Evolutionary conservation across 2,113 vertebrate genomes (phyloP).

Genomic region (Trogon surrucura): DNA sequence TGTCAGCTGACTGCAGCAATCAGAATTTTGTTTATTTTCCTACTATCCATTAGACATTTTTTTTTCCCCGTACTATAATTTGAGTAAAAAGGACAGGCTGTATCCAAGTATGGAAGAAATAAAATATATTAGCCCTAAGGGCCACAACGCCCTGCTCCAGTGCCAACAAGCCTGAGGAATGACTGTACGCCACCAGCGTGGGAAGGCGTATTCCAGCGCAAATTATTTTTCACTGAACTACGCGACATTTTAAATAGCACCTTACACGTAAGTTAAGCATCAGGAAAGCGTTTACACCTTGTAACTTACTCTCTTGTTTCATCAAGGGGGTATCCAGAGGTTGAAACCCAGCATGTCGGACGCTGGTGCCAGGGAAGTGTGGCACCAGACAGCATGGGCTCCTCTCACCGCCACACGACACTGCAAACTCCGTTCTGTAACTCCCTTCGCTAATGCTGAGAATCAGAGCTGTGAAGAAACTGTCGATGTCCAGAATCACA

Average conservation of each 20-base stretch:
- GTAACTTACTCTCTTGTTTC: not conserved
- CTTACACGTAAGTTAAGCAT: not conserved
- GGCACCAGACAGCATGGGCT: fast-evolving
- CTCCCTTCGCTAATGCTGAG: not conserved
- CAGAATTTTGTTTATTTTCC: conserved; percentile 4
- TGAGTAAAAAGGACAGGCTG: not conserved
- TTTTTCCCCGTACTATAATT: not conserved
- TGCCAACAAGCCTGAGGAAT: not conserved
- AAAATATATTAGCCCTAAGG: not conserved
- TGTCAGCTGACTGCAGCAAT: conserved; percentile 1
- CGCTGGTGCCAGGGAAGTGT: fast-evolving
- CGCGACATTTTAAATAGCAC: not conserved
- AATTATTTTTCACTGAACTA: not conserved
- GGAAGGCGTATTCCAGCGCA: not conserved
- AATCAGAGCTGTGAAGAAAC: not conserved
- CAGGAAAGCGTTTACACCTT: not conserved
- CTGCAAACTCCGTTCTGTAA: not conserved
- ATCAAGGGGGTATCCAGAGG: not conserved
- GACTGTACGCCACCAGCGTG: fast-evolving
- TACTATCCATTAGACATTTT: not conserved
- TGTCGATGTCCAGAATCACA: not conserved
- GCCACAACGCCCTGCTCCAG: not conserved
- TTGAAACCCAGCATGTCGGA: not conserved
- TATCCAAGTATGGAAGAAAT: not conserved
- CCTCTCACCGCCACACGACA: fast-evolving